phyloP scores from a whole-genome alignment of 2,113 vertebrate genomes.

The Silurus glanis region DNA sequence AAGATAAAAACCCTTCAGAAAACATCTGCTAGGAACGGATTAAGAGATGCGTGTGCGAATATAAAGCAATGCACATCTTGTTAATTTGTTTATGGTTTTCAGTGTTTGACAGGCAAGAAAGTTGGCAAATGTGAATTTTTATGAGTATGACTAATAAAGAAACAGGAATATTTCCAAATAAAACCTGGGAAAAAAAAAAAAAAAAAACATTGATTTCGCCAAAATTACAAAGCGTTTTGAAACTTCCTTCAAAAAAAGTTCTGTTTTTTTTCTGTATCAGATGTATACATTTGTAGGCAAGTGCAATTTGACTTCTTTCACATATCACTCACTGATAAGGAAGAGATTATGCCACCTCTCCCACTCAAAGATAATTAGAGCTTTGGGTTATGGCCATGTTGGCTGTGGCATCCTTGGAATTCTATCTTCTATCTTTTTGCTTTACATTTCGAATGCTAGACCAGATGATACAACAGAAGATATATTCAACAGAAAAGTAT shows the following conservation, averaged over 20 bases:
- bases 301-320: neutral
- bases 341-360: neutral
- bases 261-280: neutral
- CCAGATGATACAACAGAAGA: too few relatives aligned
- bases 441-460: too few relatives aligned
- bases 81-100: neutral
- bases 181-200: neutral
- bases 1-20: neutral
- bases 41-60: neutral
- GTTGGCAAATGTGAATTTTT: neutral
- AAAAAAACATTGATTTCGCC: neutral
- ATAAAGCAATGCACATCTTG: neutral
- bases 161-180: neutral
- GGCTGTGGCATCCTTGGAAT: neutral
- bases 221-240: too few relatives aligned
- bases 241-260: neutral
- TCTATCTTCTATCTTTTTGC: too few relatives aligned
- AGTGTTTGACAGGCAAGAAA: neutral
- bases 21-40: slow-evolving; percentile 37
- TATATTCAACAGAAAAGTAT: neutral
- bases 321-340: neutral
- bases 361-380: neutral
- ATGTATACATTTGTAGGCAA: neutral
- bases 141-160: neutral
- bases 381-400: neutral